Percentiles rank a stretch among this genome's conserved stretches.
phyloP scores from a whole-genome alignment of 1,140 invertebrate species.

The Pseudomyrmex pallidus region DNA sequence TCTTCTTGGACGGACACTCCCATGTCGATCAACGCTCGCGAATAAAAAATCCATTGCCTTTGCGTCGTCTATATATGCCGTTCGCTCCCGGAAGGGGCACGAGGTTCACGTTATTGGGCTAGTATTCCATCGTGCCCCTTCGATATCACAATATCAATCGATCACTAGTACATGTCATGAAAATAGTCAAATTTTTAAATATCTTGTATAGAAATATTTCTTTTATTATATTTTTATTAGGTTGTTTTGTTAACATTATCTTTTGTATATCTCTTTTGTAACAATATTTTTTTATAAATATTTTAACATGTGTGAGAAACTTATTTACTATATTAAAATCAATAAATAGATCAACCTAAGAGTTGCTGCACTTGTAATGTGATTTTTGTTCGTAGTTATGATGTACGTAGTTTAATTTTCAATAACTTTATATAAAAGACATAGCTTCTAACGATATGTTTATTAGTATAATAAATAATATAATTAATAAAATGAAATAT shows the following conservation, averaged over 20 bases:
- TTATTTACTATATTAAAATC: too few species aligned
- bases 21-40: constrained; percentile 60
- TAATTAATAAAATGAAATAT: too few species aligned
- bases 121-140: constrained; percentile 54
- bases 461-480: too few species aligned
- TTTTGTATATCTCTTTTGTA: too few species aligned
- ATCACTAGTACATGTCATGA: background rate
- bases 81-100: constrained; percentile 54
- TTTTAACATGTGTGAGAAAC: too few species aligned
- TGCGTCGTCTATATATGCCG: constrained; percentile 67
- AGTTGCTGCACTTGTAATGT: too few species aligned
- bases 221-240: background rate
- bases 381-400: too few species aligned
- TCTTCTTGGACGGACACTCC: constrained; percentile 36
- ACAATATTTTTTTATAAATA: too few species aligned
- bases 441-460: background rate
- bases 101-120: constrained; percentile 65
- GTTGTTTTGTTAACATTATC: too few species aligned
- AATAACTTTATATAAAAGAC: background rate
- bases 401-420: background rate
- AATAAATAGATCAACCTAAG: too few species aligned
- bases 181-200: constrained; percentile 1
- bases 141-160: background rate
- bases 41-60: constrained; percentile 65
- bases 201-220: background rate